Percentiles rank a stretch among this genome's conserved stretches.
These are phyloP conservation scores for Calameuta filiformis DNA, from an alignment of 2,888 invertebrate species.

Conservation along the genomic window DNA sequence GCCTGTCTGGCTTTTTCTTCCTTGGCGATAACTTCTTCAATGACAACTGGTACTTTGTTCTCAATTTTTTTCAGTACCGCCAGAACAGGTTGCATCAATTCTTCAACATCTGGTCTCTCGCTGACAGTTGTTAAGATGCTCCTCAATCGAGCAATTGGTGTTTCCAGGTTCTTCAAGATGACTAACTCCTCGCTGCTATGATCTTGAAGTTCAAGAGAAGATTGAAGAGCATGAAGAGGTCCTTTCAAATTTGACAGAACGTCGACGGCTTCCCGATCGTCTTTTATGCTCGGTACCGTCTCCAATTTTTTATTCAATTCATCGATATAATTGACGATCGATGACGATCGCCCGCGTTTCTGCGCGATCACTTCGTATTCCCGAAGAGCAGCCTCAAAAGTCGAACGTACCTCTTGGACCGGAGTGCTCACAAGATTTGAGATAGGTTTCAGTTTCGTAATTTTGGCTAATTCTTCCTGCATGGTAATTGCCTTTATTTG, in stretches of 20 bases:
- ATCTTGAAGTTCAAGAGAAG: conserved; percentile 16
- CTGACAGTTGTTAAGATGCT: conserved; percentile 1
- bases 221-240: conserved; percentile 17
- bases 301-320: conserved; percentile 17
- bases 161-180: conserved; percentile 14
- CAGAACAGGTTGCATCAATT: conserved; percentile 13
- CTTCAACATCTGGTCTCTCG: neutral
- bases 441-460: neutral
- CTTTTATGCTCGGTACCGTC: conserved; percentile 7
- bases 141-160: conserved; percentile 15
- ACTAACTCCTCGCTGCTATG: conserved; percentile 16
- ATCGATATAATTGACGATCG: conserved; percentile 19
- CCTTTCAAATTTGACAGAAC: conserved; percentile 16
- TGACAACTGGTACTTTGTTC: conserved; percentile 11
- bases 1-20: conserved; percentile 2
- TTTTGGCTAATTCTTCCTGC: conserved; percentile 9
- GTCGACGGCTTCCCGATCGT: conserved; percentile 8
- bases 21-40: conserved; percentile 9
- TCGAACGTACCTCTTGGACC: conserved; percentile 5
- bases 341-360: conserved; percentile 17
- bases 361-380: conserved; percentile 16
- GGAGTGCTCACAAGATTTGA: conserved; percentile 6
- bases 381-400: conserved; percentile 5
- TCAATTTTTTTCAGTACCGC: conserved; percentile 18
- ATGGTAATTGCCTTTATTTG: conserved; percentile 17